These are phyloP conservation scores for Calephelis virginiensis DNA, from an alignment of 1,140 invertebrate species.

Conservation along the genomic window DNA sequence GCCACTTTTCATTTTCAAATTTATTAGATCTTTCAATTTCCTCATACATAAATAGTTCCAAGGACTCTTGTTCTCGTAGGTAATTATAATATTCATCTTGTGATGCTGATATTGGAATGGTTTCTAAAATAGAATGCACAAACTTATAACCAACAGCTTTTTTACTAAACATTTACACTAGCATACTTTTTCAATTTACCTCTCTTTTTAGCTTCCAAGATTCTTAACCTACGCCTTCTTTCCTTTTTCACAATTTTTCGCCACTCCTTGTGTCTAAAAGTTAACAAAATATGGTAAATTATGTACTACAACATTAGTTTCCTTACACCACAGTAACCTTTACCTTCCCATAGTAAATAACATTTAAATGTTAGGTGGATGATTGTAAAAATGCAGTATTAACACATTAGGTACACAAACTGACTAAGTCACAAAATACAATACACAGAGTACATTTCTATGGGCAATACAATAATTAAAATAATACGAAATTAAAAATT, in stretches of 20 bases:
- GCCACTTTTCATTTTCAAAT: constrained; percentile 75
- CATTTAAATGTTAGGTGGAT: too few relatives aligned
- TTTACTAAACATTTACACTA: background rate
- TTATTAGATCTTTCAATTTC: constrained; percentile 65
- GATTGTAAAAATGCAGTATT: too few relatives aligned
- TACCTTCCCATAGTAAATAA: constrained; percentile 28
- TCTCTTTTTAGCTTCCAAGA: constrained; percentile 62
- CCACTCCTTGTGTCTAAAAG: constrained; percentile 78
- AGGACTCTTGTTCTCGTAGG: constrained; percentile 38
- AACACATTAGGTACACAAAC: too few relatives aligned
- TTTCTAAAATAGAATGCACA: background rate
- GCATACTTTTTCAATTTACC: constrained; percentile 34
- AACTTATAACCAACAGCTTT: background rate
- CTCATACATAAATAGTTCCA: constrained; percentile 61
- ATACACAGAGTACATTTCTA: too few relatives aligned
- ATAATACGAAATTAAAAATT: too few relatives aligned
- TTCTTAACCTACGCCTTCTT: constrained; percentile 79
- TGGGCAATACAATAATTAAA: too few relatives aligned
- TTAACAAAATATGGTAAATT: constrained; percentile 15
- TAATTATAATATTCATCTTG: constrained; percentile 66
- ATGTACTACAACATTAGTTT: background rate
- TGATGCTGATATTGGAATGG: background rate
- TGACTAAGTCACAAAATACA: too few relatives aligned
- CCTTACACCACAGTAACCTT: background rate
- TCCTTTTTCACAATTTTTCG: constrained; percentile 81